A percentile compares a stretch with the other conserved stretches of the same genome.
Evolutionary conservation across 1,140 invertebrate species (phyloP).

Genomic region (Lordiphosa clarofinis): DNA sequence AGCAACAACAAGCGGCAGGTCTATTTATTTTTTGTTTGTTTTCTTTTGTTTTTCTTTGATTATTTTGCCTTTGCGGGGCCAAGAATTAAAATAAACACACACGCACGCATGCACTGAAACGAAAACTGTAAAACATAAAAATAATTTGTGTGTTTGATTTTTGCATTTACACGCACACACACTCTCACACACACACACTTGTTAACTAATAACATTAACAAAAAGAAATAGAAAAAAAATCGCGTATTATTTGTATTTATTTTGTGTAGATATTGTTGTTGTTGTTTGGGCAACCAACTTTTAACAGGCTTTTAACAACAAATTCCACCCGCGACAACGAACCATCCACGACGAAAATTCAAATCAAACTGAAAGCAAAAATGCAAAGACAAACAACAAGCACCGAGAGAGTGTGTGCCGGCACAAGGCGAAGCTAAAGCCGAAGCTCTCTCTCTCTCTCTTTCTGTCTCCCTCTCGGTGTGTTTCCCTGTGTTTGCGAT

Average conservation of each 20-base stretch:
- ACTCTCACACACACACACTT: slow-evolving; percentile 11
- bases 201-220: slow-evolving; percentile 31
- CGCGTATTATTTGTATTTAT: slow-evolving; percentile 24
- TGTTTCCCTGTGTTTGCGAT: slow-evolving; percentile 1
- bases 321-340: slow-evolving; percentile 11
- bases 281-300: slow-evolving; percentile 19
- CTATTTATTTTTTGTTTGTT: not conserved
- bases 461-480: not conserved
- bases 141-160: slow-evolving; percentile 17
- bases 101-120: slow-evolving; percentile 7
- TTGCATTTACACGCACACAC: slow-evolving; percentile 18
- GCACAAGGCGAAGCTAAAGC: not conserved
- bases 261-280: too few species aligned
- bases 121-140: slow-evolving; percentile 36
- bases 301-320: slow-evolving; percentile 13
- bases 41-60: slow-evolving; percentile 24
- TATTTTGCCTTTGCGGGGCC: slow-evolving; percentile 20
- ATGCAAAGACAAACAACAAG: slow-evolving; percentile 4
- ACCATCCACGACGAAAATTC: slow-evolving; percentile 13
- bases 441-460: slow-evolving; percentile 5
- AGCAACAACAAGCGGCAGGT: slow-evolving; percentile 4
- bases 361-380: slow-evolving; percentile 4
- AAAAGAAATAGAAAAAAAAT: slow-evolving; percentile 14
- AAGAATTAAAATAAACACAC: slow-evolving; percentile 19
- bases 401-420: slow-evolving; percentile 4